Percentiles rank a stretch among this genome's conserved stretches.
These are phyloP conservation scores for Paralvinella palmiformis DNA, from an alignment of 1,140 invertebrate genomes.

Conservation along the genomic window DNA sequence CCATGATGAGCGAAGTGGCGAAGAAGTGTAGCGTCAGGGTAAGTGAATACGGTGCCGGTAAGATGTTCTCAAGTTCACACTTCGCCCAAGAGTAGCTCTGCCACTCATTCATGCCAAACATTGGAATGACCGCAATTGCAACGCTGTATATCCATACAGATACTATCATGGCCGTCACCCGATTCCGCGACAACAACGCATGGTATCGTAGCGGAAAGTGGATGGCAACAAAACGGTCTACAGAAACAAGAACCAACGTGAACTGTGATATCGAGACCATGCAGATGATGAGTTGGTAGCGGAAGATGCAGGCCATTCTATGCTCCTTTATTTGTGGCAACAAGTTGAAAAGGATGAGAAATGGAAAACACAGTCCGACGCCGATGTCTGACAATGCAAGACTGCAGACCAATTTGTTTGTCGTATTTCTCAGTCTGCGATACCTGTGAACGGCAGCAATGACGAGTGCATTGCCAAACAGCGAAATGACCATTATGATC, in stretches of 20 bases:
- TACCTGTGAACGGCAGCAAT: conserved; percentile 73
- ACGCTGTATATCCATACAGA: background rate
- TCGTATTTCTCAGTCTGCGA: conserved; percentile 67
- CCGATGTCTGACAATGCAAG: conserved; percentile 76
- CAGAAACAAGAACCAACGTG: conserved; percentile 3
- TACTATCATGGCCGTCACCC: background rate
- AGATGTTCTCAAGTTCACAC: background rate
- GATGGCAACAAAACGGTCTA: conserved; percentile 6
- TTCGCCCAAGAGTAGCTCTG: background rate
- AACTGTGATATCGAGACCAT: background rate
- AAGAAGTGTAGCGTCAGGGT: background rate
- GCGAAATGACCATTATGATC: too few relatives aligned
- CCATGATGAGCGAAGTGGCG: background rate
- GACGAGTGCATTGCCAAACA: conserved; percentile 69
- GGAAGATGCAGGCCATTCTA: background rate
- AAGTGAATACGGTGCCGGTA: background rate
- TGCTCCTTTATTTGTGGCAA: background rate
- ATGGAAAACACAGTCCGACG: conserved; percentile 77
- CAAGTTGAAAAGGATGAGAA: conserved; percentile 62
- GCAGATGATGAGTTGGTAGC: background rate
- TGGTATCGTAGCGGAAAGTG: conserved; percentile 3
- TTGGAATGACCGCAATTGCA: background rate
- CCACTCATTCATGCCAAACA: conserved; percentile 2
- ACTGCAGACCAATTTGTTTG: conserved; percentile 79
- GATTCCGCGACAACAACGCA: background rate